Evolutionary conservation across 2,113 vertebrate genomes (phyloP).

Genomic region (Polypterus senegalus): DNA sequence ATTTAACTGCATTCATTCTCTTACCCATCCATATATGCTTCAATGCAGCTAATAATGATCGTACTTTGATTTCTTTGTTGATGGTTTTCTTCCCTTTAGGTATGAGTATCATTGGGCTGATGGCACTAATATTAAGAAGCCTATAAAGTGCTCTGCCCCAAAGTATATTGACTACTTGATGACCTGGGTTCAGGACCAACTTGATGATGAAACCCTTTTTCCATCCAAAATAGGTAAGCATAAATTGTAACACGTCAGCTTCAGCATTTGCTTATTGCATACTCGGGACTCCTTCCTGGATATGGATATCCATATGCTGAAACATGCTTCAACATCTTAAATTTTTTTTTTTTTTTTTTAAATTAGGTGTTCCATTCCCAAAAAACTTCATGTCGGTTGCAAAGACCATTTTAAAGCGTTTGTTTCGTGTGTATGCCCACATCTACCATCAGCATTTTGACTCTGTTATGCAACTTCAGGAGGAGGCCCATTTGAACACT

Average conservation of each 20-base stretch:
- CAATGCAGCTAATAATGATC: too few relatives aligned
- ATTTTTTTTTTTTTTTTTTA: not conserved
- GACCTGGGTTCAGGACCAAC: slow-evolving; percentile 96
- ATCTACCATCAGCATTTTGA: slow-evolving; percentile 97
- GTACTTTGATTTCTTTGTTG: too few relatives aligned
- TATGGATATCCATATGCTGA: too few relatives aligned
- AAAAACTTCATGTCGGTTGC: slow-evolving; percentile 97
- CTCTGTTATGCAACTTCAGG: slow-evolving; percentile 87
- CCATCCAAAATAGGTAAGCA: slow-evolving; percentile 89
- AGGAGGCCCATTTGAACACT: slow-evolving; percentile 94
- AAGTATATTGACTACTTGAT: slow-evolving; percentile 96
- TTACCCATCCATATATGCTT: too few relatives aligned
- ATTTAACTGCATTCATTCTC: too few relatives aligned
- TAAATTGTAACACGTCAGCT: not conserved
- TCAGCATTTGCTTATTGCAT: too few relatives aligned
- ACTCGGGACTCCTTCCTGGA: too few relatives aligned
- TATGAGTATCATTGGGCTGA: slow-evolving; percentile 97
- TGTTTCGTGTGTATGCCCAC: slow-evolving; percentile 89
- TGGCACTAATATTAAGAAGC: slow-evolving; percentile 94
- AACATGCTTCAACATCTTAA: too few relatives aligned
- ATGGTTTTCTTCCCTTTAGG: slow-evolving; percentile 32
- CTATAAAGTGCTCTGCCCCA: slow-evolving; percentile 90
- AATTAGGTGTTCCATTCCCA: slow-evolving; percentile 81
- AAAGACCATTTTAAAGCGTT: slow-evolving; percentile 87
- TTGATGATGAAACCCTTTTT: slow-evolving; percentile 91